Evolutionary conservation across 2,888 invertebrate species (phyloP), one percentile per base, ranked within the genome.

Genomic region (Cephus spinipes): DNA sequence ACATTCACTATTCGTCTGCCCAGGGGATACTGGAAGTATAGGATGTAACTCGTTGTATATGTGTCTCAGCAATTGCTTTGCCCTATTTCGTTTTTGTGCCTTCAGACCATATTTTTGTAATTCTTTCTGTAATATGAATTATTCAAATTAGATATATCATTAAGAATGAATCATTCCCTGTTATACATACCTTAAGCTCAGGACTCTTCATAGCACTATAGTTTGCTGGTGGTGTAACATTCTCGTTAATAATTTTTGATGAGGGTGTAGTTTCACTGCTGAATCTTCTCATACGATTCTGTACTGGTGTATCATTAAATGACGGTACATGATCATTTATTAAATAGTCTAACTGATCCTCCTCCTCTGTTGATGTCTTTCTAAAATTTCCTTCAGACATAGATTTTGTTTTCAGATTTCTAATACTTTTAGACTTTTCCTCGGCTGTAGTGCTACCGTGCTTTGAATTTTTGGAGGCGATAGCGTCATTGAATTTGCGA

Each of bases 1-100:
- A 55, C 23, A 55, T 23, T 55, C 55, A 9, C 55, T 55, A 23
- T 55, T 55, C 2, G 9, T 23, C 23, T 55, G 55, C 9, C 9
- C 55, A 55, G 55, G 55, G 23, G n/a, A 73, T 36, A 73, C 69
- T 76, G 78, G 55, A n/a, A 89, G 83, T 35, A 84, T 79, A 73
- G 93, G 93, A 87, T 94, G 94, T 35, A 93, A 91, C 83, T 93
- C 91, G n/a, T 93, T 90, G 84, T 94, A 94, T 82, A 94, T 93
- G 79, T 93, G 93, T 71, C 92, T 90, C 76, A 94, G 89, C 76
- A 94, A 84, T 79, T 91, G 88, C 73, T 93, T 92, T 79, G 94
- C 94, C 86, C 93, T 92, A 30, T 91, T 91, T 77, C 93, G 92
- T 34, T 92, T 92, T 69, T 93, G 89, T 36, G 92, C 90, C 80